These are phyloP conservation scores for Penaeus japonicus DNA, from an alignment of 1,140 invertebrate species.

Conservation along the genomic window DNA sequence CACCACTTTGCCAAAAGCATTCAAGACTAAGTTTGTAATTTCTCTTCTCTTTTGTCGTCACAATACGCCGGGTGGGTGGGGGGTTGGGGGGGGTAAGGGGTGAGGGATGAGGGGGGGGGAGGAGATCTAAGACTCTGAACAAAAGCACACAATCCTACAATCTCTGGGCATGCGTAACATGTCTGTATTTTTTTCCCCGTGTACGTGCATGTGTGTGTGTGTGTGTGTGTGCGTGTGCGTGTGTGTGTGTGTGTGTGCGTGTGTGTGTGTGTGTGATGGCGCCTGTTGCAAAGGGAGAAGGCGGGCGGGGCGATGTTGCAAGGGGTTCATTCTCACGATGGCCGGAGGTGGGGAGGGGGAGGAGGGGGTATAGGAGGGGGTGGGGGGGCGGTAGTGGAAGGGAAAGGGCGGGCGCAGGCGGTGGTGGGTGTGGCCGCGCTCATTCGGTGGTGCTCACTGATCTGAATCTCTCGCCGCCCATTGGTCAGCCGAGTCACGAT, in stretches of 20 bases:
- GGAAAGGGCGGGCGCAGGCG: neutral
- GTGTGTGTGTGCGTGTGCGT: neutral
- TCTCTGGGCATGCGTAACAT: neutral
- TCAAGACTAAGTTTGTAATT: too few species aligned
- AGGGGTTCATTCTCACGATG: neutral
- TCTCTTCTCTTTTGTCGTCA: too few species aligned
- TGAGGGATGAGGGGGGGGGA: too few species aligned
- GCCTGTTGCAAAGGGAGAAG: neutral
- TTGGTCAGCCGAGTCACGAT: slow-evolving; percentile 30
- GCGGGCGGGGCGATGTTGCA: neutral
- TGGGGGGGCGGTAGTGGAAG: neutral
- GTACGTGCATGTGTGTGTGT: neutral
- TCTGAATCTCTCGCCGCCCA: slow-evolving; percentile 12
- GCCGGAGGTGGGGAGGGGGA: neutral
- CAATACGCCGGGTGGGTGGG: too few species aligned
- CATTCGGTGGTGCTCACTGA: neutral
- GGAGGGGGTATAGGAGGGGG: neutral
- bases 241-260: neutral
- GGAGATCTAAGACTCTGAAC: too few species aligned
- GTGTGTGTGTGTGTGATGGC: too few species aligned
- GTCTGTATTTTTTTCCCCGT: neutral
- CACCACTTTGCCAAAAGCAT: too few species aligned
- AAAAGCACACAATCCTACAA: too few species aligned
- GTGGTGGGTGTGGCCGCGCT: slow-evolving; percentile 12
- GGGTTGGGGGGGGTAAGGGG: too few species aligned